Percentiles rank a stretch among this genome's conserved stretches.
Conservation (phyloP, 2,888 invertebrate genomes). For the Nebria brevicollis region DNA sequence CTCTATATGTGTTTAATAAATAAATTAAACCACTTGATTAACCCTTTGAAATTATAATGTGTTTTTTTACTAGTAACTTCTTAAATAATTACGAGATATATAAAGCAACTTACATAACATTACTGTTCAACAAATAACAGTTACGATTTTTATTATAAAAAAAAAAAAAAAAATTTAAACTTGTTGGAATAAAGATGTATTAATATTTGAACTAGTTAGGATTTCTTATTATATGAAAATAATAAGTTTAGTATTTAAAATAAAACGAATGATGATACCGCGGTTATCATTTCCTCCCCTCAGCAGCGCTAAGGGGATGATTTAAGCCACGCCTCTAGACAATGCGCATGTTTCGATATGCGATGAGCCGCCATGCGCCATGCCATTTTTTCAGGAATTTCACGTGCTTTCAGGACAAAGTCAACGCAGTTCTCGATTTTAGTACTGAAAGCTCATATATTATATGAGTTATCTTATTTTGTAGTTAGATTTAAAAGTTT, state of each 20-base stretch:
- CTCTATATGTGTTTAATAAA: conserved; percentile 28
- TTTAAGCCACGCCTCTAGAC: conserved; percentile 25
- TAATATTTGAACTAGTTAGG: too few relatives aligned
- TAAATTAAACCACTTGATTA: conserved; percentile 3
- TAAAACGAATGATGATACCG: not conserved
- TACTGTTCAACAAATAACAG: too few relatives aligned
- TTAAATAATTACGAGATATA: not conserved
- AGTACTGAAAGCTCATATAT: too few relatives aligned
- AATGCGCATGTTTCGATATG: not conserved
- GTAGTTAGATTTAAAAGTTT: too few relatives aligned
- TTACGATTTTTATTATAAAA: too few relatives aligned
- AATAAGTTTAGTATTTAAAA: too few relatives aligned
- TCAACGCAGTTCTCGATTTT: not conserved
- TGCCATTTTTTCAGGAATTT: not conserved
- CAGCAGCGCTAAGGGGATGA: conserved; percentile 19
- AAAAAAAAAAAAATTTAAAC: too few relatives aligned
- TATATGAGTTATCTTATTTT: too few relatives aligned
- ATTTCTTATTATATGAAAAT: too few relatives aligned
- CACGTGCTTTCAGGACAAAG: conserved; percentile 9
- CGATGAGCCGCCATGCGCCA: conserved; percentile 17
- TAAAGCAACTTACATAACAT: not conserved
- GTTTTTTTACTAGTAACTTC: not conserved
- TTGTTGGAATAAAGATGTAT: too few relatives aligned
- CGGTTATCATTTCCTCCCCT: conserved; percentile 11
- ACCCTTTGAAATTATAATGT: not conserved